These are phyloP conservation scores for Dryoscopus gambensis DNA, from an alignment of 2,113 vertebrate species.

Conservation along the genomic window DNA sequence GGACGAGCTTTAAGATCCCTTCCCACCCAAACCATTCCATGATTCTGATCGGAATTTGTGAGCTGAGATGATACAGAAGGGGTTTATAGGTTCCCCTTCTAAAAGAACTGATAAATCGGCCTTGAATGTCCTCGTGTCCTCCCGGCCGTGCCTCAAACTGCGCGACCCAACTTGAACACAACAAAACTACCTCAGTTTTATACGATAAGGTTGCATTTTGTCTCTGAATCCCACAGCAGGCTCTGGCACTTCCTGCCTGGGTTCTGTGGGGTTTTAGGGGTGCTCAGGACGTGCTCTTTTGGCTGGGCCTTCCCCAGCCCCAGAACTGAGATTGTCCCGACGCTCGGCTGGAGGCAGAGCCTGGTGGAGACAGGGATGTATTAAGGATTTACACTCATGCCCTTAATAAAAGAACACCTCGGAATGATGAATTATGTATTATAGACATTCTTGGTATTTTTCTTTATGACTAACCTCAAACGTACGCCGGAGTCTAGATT, in stretches of 20 bases:
- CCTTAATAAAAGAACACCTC: not conserved
- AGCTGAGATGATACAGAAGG: not conserved
- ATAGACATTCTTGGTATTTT: not conserved
- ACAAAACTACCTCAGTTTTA: fast-evolving
- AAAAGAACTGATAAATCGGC: not conserved
- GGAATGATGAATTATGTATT: not conserved
- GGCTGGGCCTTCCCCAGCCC: not conserved
- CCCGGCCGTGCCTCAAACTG: not conserved
- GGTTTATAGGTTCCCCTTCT: fast-evolving
- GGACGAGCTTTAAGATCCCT: not conserved
- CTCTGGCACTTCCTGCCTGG: not conserved
- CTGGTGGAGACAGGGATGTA: not conserved
- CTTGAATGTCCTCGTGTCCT: fast-evolving
- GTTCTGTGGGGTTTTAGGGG: not conserved
- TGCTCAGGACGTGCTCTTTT: not conserved
- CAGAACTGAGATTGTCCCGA: not conserved
- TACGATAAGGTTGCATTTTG: not conserved
- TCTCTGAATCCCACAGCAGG: not conserved
- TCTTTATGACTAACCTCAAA: not conserved
- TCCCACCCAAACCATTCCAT: not conserved
- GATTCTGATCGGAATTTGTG: not conserved
- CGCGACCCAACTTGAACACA: fast-evolving
- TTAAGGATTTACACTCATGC: not conserved
- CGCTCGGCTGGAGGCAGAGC: not conserved
- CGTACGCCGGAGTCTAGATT: not conserved